These are phyloP conservation scores for Cynocephalus volans DNA, from an alignment of 2,113 vertebrate species.

Conservation along the genomic window DNA sequence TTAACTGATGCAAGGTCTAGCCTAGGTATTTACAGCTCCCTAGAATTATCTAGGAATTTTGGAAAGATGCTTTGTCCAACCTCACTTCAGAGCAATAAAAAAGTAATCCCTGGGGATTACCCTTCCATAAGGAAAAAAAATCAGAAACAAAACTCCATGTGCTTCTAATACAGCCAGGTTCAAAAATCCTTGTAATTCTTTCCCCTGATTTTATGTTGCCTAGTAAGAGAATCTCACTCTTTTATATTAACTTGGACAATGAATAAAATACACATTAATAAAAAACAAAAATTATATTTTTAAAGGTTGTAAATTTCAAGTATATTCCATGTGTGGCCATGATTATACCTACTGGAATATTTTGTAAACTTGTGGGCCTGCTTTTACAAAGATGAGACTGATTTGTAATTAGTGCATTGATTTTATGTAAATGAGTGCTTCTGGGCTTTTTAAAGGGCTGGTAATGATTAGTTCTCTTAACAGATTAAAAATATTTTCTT, in stretches of 20 bases:
- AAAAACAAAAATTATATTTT: neutral
- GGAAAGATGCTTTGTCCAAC: neutral
- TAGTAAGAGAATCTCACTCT: neutral
- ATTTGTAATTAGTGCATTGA: neutral
- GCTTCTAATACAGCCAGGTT: neutral
- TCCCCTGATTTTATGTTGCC: neutral
- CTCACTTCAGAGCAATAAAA: neutral
- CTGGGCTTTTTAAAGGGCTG: neutral
- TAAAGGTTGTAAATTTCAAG: neutral
- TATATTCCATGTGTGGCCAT: neutral
- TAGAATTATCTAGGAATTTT: neutral
- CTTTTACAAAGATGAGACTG: constrained; percentile 32
- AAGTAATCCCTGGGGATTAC: neutral
- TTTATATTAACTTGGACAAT: constrained; percentile 1
- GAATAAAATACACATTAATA: constrained; percentile 6
- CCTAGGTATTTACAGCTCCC: neutral
- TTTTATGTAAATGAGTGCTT: constrained; percentile 38
- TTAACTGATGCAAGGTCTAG: neutral
- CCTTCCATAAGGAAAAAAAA: neutral
- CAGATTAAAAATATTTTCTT: constrained; percentile 27
- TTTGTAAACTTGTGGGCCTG: constrained; percentile 9
- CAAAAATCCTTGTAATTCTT: neutral
- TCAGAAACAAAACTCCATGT: neutral
- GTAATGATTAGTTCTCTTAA: constrained; percentile 35
- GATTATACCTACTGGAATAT: neutral